Evolutionary conservation across 2,888 invertebrate species (phyloP), one percentile per base, ranked within the genome.

Genomic region (Thymelicus sylvestris): DNA sequence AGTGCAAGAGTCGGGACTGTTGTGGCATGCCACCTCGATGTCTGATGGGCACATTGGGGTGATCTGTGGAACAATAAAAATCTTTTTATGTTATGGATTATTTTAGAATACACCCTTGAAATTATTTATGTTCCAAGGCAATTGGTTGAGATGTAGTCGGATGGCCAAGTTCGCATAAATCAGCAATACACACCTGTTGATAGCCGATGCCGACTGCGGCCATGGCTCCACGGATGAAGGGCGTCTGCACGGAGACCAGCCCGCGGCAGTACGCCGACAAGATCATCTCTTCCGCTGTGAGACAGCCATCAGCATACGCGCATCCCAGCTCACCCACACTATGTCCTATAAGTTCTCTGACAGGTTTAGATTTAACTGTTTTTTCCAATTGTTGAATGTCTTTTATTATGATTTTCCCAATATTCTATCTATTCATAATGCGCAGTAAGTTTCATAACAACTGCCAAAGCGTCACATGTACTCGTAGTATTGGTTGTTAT

Each of bases 261-360:
- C 97, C 98, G 74, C 98, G 95, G 81, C 96, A 97, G 86, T 98
- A 98, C 0, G 98, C 96, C 6, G 96, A 94, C 19, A 97, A 86
- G 62, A 98, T 96, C 92, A 97, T 97, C 88, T 98, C 97, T 81
- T 98, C 97, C 0, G 96, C 95, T 0, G 98, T 97, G 72, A 99
- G 94, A 75, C 97, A 97, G 0, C 97, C 98, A 85, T 99, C 99
- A 1, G 98, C 98, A 86, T 99, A 99, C 0, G 97, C 98, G 85
- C 99, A 99, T 0, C 97, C 98, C 39, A 99, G 91, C 86, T 99
- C 99, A 38, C 99, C 99, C 0, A 98, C 97, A 31, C 98, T 99
- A 86, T 99, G 98, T 0, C 99, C 98, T 94, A 70, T 44, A 38
- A 48, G 13, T 48, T 48, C 13, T 6, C 48, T 13, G 13, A 12